Conservation (phyloP, 2,113 vertebrate species). For the Phalacrocorax aristotelis region DNA sequence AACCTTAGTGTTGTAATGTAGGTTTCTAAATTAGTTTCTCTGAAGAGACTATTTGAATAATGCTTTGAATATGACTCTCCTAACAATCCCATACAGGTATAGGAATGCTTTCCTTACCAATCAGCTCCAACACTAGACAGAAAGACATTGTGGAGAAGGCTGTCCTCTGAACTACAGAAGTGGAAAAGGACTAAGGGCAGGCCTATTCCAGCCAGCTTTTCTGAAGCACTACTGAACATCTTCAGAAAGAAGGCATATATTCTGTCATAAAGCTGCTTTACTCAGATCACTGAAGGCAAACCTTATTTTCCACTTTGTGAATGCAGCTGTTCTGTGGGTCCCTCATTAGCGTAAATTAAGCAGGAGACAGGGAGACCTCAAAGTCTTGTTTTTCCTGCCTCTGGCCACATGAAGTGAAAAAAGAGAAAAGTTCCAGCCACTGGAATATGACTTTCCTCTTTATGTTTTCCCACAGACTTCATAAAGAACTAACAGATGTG, state of each 20-base stretch:
- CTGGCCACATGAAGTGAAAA: background rate
- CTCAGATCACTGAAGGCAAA: background rate
- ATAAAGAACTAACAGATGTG: background rate
- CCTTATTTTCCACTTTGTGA: background rate
- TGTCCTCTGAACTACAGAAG: background rate
- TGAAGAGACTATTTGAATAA: background rate
- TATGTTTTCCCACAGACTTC: background rate
- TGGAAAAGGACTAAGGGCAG: background rate
- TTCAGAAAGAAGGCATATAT: background rate
- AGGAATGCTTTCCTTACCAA: background rate
- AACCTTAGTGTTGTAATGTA: background rate
- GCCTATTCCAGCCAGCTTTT: background rate
- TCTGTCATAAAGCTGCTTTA: background rate
- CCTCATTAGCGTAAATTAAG: background rate
- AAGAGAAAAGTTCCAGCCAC: background rate
- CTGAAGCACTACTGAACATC: background rate
- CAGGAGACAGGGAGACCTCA: background rate
- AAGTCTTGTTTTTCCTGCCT: background rate
- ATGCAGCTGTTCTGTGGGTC: background rate
- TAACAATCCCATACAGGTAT: background rate
- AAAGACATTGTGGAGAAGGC: background rate
- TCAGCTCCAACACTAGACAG: background rate
- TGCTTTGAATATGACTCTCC: background rate
- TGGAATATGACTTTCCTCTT: background rate
- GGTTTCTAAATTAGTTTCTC: background rate